Percentiles rank a stretch among this genome's conserved stretches.
Conservation (phyloP, 2,888 invertebrate genomes). For the Exocentrus adspersus region DNA sequence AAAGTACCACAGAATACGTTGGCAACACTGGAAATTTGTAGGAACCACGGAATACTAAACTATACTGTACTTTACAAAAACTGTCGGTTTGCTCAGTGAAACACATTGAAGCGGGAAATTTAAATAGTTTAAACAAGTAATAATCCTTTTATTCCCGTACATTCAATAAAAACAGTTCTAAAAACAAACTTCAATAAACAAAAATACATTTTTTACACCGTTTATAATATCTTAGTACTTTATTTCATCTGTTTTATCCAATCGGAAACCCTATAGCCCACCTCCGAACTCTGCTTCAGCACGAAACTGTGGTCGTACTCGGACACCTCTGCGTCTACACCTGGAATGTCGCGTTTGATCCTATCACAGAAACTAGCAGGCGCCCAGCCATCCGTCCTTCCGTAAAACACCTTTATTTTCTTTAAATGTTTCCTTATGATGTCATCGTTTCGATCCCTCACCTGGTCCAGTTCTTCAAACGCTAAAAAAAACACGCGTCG, state of each 20-base stretch:
- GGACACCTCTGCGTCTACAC: conserved; percentile 68
- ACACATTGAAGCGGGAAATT: not conserved
- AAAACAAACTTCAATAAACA: too few species aligned
- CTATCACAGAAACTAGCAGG: conserved; percentile 78
- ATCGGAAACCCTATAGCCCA: conserved; percentile 63
- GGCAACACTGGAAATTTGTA: not conserved
- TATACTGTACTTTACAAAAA: not conserved
- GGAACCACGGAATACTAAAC: not conserved
- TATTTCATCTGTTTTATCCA: conserved; percentile 50
- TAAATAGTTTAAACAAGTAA: too few species aligned
- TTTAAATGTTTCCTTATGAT: conserved; percentile 69
- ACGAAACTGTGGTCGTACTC: conserved; percentile 85
- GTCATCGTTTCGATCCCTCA: conserved; percentile 73
- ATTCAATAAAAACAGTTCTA: too few species aligned
- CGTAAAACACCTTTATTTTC: conserved; percentile 83
- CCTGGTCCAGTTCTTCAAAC: conserved; percentile 81
- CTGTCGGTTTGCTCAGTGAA: too few species aligned
- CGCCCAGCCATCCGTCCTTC: conserved; percentile 84
- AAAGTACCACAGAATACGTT: not conserved
- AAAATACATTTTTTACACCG: not conserved
- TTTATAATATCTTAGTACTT: not conserved
- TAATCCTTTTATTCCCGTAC: too few species aligned
- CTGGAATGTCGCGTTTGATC: conserved; percentile 70
- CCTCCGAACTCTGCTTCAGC: conserved; percentile 69
- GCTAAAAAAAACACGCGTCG: conserved; percentile 77